Percentiles rank a stretch among this genome's conserved stretches.
phyloP scores from a whole-genome alignment of 2,797 vertebrate species.

The Microctenopoma stevenorrisi region DNA sequence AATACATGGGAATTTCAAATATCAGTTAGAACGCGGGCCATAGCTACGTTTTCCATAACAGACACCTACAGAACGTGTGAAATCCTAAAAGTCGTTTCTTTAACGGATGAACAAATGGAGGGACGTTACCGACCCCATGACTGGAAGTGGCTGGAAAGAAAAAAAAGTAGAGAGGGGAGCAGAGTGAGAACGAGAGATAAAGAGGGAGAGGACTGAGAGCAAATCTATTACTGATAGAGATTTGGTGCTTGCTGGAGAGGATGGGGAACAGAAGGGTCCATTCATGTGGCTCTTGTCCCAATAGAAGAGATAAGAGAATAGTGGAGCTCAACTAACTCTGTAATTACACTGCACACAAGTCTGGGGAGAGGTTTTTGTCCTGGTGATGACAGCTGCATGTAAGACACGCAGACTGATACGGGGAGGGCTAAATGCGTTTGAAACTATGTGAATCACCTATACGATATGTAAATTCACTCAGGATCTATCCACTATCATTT shows the following conservation, averaged over 20 bases:
- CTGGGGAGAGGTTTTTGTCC: slow-evolving; percentile 18
- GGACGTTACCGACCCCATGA: slow-evolving; percentile 20
- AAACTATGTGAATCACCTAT: slow-evolving; percentile 41
- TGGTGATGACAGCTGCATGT: slow-evolving; percentile 16
- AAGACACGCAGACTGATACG: slow-evolving; percentile 26
- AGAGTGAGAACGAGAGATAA: slow-evolving; percentile 24
- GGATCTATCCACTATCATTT: slow-evolving; percentile 28
- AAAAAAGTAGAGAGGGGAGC: background rate
- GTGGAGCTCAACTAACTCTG: slow-evolving; percentile 68
- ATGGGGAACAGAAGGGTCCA: slow-evolving; percentile 65
- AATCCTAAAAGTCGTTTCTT: slow-evolving; percentile 13
- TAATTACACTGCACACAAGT: slow-evolving; percentile 73
- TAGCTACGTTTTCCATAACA: slow-evolving; percentile 14
- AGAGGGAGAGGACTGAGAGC: slow-evolving; percentile 39
- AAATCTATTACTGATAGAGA: slow-evolving; percentile 73
- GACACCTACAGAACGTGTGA: slow-evolving; percentile 5
- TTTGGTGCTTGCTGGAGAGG: slow-evolving; percentile 63
- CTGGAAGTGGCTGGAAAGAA: slow-evolving; percentile 19
- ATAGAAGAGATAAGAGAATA: slow-evolving; percentile 72
- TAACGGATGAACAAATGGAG: slow-evolving; percentile 23
- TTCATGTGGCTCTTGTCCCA: slow-evolving; percentile 75
- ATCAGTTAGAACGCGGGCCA: slow-evolving; percentile 3
- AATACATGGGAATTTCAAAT: background rate
- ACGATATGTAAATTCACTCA: slow-evolving; percentile 47
- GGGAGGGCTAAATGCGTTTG: slow-evolving; percentile 45